phyloP scores from a whole-genome alignment of 2,797 vertebrate species.

The Caiman crocodilus region DNA sequence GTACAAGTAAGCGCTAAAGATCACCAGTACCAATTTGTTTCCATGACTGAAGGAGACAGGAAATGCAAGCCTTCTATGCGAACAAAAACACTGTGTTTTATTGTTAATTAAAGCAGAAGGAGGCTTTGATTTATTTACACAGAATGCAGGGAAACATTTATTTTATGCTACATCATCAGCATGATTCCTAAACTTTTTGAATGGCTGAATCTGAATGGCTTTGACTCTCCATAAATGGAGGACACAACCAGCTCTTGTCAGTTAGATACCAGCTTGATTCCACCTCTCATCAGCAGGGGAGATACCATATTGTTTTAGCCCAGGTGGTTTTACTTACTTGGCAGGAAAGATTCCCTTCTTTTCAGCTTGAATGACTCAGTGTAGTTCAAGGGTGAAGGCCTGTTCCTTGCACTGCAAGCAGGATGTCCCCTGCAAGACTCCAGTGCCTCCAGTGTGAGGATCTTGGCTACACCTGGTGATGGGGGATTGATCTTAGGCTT shows the following conservation, averaged over 20 bases:
- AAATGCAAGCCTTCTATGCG: not conserved
- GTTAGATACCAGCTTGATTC: conserved; percentile 25
- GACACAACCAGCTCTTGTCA: not conserved
- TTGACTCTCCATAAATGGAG: conserved; percentile 33
- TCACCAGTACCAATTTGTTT: not conserved
- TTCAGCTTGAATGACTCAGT: too few relatives aligned
- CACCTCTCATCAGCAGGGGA: conserved; percentile 8
- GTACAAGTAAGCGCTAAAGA: not conserved
- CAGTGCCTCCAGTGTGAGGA: too few relatives aligned
- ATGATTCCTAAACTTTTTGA: not conserved
- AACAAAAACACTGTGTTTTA: not conserved
- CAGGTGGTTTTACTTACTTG: too few relatives aligned
- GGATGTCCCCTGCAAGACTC: too few relatives aligned
- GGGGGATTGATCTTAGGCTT: too few relatives aligned
- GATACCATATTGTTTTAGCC: conserved; percentile 30
- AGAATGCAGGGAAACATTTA: not conserved
- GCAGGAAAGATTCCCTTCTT: too few relatives aligned
- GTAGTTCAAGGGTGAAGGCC: too few relatives aligned
- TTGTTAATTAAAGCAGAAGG: conserved; percentile 8
- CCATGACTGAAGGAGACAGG: not conserved
- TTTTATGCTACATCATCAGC: not conserved
- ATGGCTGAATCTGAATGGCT: not conserved
- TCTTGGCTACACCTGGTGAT: too few relatives aligned
- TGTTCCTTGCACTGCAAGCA: too few relatives aligned
- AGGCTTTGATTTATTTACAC: not conserved